Conservation (phyloP, 30 jellyfish, hydroid and myxozoan species). For the Mastigias papua region DNA sequence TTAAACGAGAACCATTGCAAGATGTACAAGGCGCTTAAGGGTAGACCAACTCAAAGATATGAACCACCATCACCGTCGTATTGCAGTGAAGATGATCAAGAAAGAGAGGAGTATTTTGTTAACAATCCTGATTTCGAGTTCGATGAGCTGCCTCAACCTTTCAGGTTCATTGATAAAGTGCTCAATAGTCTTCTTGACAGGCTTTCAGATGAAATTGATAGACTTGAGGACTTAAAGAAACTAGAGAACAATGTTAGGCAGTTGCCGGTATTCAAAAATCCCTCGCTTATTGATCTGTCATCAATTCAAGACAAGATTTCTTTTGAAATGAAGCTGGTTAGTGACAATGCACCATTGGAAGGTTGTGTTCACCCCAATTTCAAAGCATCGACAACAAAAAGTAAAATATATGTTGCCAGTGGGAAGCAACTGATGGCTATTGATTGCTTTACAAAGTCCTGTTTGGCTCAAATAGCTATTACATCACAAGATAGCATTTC, state of each 20-base stretch:
- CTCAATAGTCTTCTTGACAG: conserved; percentile 25
- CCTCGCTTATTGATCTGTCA: conserved; percentile 20
- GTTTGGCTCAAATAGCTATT: not conserved
- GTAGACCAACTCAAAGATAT: not conserved
- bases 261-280: conserved; percentile 30
- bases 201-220: conserved; percentile 27
- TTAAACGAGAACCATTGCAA: no score
- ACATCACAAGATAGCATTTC: not conserved
- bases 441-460: conserved; percentile 1
- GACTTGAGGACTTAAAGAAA: conserved; percentile 32
- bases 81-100: conserved; percentile 62
- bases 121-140: conserved; percentile 54
- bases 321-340: not conserved
- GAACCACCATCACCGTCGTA: conserved; percentile 73
- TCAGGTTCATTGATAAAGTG: conserved; percentile 37
- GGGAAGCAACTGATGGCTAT: conserved; percentile 10
- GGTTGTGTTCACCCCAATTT: conserved; percentile 15
- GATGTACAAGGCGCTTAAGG: not conserved
- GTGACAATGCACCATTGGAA: not conserved
- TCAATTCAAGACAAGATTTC: not conserved
- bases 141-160: conserved; percentile 70
- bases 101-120: conserved; percentile 44
- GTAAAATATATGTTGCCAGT: conserved; percentile 37
- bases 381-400: conserved; percentile 1
- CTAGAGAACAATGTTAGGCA: conserved; percentile 5